Base-by-base conservation (phyloP, 2,797 vertebrate species). In the Neoniphon sammara region DNA sequence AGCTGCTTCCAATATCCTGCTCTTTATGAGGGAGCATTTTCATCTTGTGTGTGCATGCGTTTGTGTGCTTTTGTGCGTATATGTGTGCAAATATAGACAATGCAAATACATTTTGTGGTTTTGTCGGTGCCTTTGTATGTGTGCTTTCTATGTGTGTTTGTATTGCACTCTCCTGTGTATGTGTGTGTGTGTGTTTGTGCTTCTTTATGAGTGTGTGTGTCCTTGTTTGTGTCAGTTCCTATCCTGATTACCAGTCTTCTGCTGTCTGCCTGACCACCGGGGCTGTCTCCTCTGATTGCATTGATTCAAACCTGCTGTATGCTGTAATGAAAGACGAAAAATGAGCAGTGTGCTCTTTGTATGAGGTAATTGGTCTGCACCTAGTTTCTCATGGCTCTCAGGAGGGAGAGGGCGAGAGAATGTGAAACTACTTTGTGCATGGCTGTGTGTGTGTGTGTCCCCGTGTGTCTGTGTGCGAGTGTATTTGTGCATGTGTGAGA, bases 1-100 rank as follows among this genome's bases (percentile, higher is more conserved):
- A 89, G 85, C 90, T 88, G 85, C 84, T 65, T 90, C 79, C 87
- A 91, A 92, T 92, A 93, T 92, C 90, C 91, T 90, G 88, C 69
- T 90, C 84, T 93, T 93, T 91, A 93, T 90, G 84, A 87, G 78
- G 64, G 62, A 62, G 72, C 42, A 82, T 91, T 91, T 91, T 92
- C 86, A 90, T 92, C 90, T 89, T 90, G 85, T 89, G 77, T 89
- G 83, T 62, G 73, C 80, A 81, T 31, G 42, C 80, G 73, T 85
- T 88, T 79, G 77, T 84, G 78, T 86, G 85, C 30, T 6, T 31
- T 31, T 31, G 30, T 31, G 18, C 50, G 23, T 68, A 66, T 72
- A 75, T 76, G 80, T 79, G 87, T 86, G 85, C 86, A 86, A 90
- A 93, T 87, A 88, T 78, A 81, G 85, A 73, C 87, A 67, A 59